A percentile compares a stretch with the other conserved stretches of the same genome.
These are phyloP conservation scores for zebrafish (Danio rerio) DNA, from an alignment of 2,113 vertebrate genomes.

Conservation along the genomic window DNA sequence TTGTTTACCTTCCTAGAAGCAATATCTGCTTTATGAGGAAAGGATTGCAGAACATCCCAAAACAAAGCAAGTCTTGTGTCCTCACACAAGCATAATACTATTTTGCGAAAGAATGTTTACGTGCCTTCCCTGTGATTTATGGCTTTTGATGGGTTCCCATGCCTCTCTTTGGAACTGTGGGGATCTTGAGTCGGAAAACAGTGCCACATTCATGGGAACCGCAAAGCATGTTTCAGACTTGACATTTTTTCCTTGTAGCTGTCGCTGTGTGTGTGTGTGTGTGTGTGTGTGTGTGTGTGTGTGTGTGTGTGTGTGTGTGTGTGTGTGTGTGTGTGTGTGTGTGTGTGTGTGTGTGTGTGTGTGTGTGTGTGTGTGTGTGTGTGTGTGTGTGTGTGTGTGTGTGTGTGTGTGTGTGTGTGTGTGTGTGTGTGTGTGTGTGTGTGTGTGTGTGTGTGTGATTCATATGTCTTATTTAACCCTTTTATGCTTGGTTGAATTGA, in stretches of 20 bases:
- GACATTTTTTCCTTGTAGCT: slow-evolving; percentile 31
- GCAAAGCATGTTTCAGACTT: slow-evolving; percentile 33
- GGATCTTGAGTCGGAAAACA: slow-evolving; percentile 36
- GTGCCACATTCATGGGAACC: slow-evolving; percentile 56
- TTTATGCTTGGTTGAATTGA: too few species aligned
- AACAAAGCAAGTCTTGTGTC: not conserved
- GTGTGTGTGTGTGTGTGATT: not conserved
- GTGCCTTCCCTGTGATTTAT: slow-evolving; percentile 20
- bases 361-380: slow-evolving; percentile 34
- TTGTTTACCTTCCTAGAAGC: not conserved
- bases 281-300: slow-evolving; percentile 1
- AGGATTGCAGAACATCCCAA: not conserved
- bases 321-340: slow-evolving; percentile 35
- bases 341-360: slow-evolving; percentile 28
- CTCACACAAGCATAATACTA: not conserved
- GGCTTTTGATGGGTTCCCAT: slow-evolving; percentile 48
- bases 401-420: slow-evolving; percentile 21
- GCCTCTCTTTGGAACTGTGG: slow-evolving; percentile 23
- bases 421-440: slow-evolving; percentile 36
- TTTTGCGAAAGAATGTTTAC: slow-evolving; percentile 14
- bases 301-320: slow-evolving; percentile 21
- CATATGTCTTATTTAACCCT: too few species aligned
- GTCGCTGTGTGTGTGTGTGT: slow-evolving; percentile 23
- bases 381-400: slow-evolving; percentile 28
- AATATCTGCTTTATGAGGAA: slow-evolving; percentile 11